Evolutionary conservation across 2,113 vertebrate species (phyloP), one percentile per base, ranked within the genome.

Genomic region (Pelodiscus sinensis): DNA sequence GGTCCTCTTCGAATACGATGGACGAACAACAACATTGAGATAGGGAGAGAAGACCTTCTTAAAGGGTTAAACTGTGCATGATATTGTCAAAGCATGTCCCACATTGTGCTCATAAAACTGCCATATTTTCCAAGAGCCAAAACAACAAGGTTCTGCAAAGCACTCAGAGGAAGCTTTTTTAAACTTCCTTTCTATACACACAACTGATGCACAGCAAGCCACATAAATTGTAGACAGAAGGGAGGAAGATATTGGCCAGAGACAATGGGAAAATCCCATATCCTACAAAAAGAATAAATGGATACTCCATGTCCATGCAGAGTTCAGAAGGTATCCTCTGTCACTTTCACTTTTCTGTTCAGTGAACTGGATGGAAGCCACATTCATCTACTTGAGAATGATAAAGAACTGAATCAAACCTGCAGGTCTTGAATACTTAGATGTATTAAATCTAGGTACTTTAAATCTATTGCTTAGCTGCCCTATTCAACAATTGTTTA

Each of bases 191-290:
- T 38, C 6, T 13, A 68, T 52, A 50, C 56, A 44, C 54, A 79
- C 11, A 31, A 60, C 81, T 86, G 44, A 55, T 9, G 24, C 77
- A 27, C 52, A 4, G 18, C 8, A 14, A 81, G 44, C 12, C 58
- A 8, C 9, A 54, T 0, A 0, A 60, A 52, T 4, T 2, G 2
- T 16, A 65, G 54, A 1, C 0, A 58, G 2, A 15, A 0, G 24
- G 9, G 22, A 73, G 14, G 44, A 38, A 88, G 35, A 10, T 4
- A 12, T 73, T 73, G 57, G 77, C 2, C 29, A 29, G 55, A 3
- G 91, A 87, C 88, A 81, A 77, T 10, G 31, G 88, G 71, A 71
- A 50, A 56, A 22, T 11, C 52, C 84, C 38, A 1, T 1, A 22
- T n/a, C 79, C 9, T 84, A 85, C 86, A 93, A 87, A 86, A 84